Conservation (phyloP, 1,140 invertebrate genomes). For the Drosophila bocki region DNA sequence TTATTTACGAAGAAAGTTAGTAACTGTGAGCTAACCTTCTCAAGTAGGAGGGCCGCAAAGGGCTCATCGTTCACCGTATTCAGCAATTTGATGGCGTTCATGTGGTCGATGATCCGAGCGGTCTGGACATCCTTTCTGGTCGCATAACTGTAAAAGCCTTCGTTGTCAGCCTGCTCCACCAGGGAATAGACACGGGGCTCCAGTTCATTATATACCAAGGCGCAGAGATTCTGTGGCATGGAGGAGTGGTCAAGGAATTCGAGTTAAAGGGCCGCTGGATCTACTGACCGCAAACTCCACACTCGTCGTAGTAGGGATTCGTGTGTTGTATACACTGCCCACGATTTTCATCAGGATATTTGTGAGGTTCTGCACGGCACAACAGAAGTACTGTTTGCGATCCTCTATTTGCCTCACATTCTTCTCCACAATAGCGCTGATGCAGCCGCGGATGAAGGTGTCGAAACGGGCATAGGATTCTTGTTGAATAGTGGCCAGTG, state of each 20-base stretch:
- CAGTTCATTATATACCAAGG: conserved; percentile 57
- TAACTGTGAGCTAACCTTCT: conserved; percentile 36
- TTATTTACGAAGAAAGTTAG: conserved; percentile 1
- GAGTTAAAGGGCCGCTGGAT: fast-evolving
- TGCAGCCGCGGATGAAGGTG: conserved; percentile 40
- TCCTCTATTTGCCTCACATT: conserved; percentile 44
- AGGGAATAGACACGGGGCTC: conserved; percentile 47
- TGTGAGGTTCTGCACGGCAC: conserved; percentile 52
- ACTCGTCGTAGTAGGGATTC: conserved; percentile 38
- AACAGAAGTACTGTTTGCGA: conserved; percentile 53
- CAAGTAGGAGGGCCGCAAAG: conserved; percentile 31
- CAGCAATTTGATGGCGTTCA: conserved; percentile 63
- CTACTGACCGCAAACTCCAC: conserved; percentile 47
- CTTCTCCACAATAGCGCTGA: conserved; percentile 54
- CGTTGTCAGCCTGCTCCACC: conserved; percentile 46
- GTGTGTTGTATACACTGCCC: conserved; percentile 59
- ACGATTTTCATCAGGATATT: conserved; percentile 66
- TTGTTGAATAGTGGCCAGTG: conserved; percentile 18
- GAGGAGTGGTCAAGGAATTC: not conserved
- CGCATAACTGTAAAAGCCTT: conserved; percentile 37
- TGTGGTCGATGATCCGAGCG: conserved; percentile 34
- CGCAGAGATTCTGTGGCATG: conserved; percentile 54
- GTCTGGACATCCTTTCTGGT: not conserved
- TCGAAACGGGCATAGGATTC: conserved; percentile 49
- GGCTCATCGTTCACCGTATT: conserved; percentile 27